Evolutionary conservation across 2,113 vertebrate species (phyloP), one percentile per base, ranked within the genome.

Genomic region (Pampusana beccarii): DNA sequence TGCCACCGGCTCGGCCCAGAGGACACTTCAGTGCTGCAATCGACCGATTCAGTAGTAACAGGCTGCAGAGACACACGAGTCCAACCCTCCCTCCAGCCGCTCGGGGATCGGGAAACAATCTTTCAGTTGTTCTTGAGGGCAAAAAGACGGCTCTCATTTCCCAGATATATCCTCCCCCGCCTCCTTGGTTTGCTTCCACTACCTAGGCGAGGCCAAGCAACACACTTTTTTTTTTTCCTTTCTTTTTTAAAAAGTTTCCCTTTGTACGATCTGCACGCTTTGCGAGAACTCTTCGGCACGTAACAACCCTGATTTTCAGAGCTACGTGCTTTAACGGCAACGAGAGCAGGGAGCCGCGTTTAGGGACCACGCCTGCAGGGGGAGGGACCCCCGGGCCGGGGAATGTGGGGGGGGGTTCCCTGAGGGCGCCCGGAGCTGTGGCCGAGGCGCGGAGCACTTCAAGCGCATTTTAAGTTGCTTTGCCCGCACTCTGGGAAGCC

Each of bases 331-430:
- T 13, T 9, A 5, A 18, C 1, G 6, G 44, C 25, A 19, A 19
- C 0, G 34, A 4, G 18, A 24, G 44, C 60, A 0, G 7, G 18
- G 18, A 11, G 16, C 61, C 23, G 38, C 50, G 8, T 1, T 13
- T 0, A 1, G 33, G 25, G 13, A 25, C 34, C 4, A 2, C 36
- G 29, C n/a, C 53, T 11, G 58, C 38, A 6, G 36, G 34, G 31
- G 10, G 11, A 28, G 13, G 20, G 7, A 2, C n/a, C 17, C 71
- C 5, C 3, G 23, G 51, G 18, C 21, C 13, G 28, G 74, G 12
- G 4, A 46, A 46, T 46, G 44, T 4, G 3, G 24, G 33, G 33
- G 38, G 3, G 33, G 33, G 38, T 3, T 29, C 60, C 60, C 34
- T 36, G 16, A 25, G 60, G 10, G 24, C 34, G 15, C 24, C 25